Conservation (phyloP, 2,888 invertebrate genomes). For the Tetranychus truncatus region DNA sequence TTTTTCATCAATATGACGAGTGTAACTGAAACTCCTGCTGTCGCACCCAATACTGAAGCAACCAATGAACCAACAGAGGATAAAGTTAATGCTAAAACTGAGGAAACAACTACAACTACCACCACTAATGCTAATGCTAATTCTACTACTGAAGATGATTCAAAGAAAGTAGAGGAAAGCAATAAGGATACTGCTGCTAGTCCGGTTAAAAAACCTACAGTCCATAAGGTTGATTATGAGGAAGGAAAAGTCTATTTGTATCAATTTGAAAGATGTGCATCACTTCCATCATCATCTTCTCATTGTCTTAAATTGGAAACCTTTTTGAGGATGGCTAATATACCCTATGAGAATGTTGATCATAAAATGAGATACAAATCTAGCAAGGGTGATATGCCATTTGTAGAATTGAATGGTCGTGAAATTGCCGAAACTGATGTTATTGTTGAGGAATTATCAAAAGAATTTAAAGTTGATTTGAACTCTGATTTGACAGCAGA, state of each 20-base stretch:
- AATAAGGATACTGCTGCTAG: slow-evolving; percentile 2
- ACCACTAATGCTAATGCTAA: not conserved
- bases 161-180: slow-evolving; percentile 7
- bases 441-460: slow-evolving; percentile 67
- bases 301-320: slow-evolving; percentile 90
- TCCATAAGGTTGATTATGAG: slow-evolving; percentile 70
- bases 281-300: slow-evolving; percentile 72
- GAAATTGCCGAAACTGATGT: slow-evolving; percentile 79
- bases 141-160: not conserved
- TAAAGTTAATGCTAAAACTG: not conserved
- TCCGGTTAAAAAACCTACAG: slow-evolving; percentile 38
- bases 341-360: slow-evolving; percentile 90
- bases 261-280: slow-evolving; percentile 74
- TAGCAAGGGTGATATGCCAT: slow-evolving; percentile 70
- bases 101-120: not conserved
- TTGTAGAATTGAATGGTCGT: slow-evolving; percentile 81
- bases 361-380: slow-evolving; percentile 83
- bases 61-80: not conserved
- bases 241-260: slow-evolving; percentile 83
- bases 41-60: not conserved
- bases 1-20: not conserved
- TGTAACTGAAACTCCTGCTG: not conserved
- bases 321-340: slow-evolving; percentile 71
- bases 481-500: slow-evolving; percentile 63
- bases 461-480: slow-evolving; percentile 61